Conservation (phyloP, 1,140 invertebrate genomes). For the Contarinia nasturtii region DNA sequence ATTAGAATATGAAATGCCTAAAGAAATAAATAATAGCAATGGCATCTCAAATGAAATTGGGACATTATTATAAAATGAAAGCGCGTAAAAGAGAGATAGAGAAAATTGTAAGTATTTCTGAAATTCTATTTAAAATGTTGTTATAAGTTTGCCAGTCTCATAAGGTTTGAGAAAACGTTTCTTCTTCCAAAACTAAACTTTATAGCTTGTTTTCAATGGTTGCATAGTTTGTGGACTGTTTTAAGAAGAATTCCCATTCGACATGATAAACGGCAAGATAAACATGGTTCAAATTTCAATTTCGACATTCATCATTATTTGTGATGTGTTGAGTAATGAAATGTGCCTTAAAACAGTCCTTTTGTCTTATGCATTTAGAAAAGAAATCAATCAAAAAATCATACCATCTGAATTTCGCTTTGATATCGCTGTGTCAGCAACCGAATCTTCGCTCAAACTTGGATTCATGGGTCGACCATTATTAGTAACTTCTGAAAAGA, state of each 20-base stretch:
- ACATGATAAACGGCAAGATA: too few species aligned
- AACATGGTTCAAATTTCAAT: background rate
- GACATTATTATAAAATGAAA: too few species aligned
- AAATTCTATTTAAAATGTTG: too few species aligned
- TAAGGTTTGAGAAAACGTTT: background rate
- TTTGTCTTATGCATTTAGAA: background rate
- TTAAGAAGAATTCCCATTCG: too few species aligned
- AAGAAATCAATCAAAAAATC: conserved; percentile 11
- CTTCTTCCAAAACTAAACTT: background rate
- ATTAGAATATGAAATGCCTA: too few species aligned
- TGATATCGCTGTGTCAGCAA: conserved; percentile 51
- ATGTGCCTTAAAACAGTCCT: background rate
- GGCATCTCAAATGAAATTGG: too few species aligned
- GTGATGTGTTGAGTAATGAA: background rate
- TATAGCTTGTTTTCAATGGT: background rate
- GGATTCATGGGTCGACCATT: conserved; percentile 37
- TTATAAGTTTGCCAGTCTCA: too few species aligned
- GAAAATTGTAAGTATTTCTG: too few species aligned
- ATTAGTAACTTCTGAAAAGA: conserved; percentile 25
- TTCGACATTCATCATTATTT: too few species aligned
- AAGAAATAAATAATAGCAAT: too few species aligned
- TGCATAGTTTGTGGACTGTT: too few species aligned
- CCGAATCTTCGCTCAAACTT: conserved; percentile 56
- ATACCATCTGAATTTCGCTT: conserved; percentile 71
- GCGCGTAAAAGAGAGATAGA: too few species aligned